Conservation (phyloP, 2,113 vertebrate genomes). For the Cottus gobio region DNA sequence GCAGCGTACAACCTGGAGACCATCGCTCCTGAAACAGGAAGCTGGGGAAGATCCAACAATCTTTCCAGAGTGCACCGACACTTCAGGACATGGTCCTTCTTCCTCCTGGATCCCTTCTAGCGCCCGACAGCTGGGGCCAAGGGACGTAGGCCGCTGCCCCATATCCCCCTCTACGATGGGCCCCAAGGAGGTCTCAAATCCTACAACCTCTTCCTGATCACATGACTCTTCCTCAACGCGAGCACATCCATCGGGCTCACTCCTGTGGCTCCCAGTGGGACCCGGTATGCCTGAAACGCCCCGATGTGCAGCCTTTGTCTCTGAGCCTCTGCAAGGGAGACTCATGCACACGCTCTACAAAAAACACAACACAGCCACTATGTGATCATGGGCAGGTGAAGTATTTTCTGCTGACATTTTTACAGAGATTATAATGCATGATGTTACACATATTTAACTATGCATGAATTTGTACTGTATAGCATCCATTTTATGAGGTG, state of each 20-base stretch:
- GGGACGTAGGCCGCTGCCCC: constrained; percentile 52
- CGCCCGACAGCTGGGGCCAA: constrained; percentile 25
- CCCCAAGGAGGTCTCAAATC: constrained; percentile 54
- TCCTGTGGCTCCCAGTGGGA: constrained; percentile 32
- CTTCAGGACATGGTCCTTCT: constrained; percentile 38
- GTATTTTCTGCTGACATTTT: neutral
- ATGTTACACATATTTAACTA: neutral
- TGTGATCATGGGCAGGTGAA: constrained; percentile 18
- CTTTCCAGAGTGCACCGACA: constrained; percentile 32
- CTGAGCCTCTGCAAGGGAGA: constrained; percentile 55
- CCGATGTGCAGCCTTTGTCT: constrained; percentile 50
- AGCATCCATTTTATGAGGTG: constrained; percentile 10
- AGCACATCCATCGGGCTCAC: constrained; percentile 32
- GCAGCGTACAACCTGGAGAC: constrained; percentile 73
- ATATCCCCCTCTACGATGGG: constrained; percentile 68
- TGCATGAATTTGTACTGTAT: neutral
- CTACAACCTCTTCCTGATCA: constrained; percentile 62
- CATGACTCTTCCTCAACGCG: constrained; percentile 50
- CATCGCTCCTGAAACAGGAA: constrained; percentile 70
- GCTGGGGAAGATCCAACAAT: constrained; percentile 62
- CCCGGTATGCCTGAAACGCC: constrained; percentile 39
- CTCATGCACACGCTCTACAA: constrained; percentile 72
- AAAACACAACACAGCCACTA: constrained; percentile 67
- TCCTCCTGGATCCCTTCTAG: constrained; percentile 58
- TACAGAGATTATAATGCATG: constrained; percentile 11